Evolutionary conservation across 2,113 vertebrate genomes (phyloP).

Genomic region (Heterocephalus glaber): DNA sequence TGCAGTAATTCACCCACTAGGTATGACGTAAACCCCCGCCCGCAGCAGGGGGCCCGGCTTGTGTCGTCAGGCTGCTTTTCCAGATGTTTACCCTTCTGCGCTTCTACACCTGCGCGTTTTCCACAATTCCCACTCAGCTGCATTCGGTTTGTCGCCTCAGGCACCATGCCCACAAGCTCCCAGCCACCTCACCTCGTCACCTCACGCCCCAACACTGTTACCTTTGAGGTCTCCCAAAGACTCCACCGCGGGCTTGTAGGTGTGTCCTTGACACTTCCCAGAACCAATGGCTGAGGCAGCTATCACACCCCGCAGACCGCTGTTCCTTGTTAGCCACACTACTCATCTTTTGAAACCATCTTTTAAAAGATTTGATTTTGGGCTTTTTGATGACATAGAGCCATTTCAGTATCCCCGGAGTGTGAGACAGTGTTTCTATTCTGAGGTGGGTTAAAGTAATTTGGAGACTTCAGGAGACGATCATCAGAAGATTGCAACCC

Average conservation of each 20-base stretch:
- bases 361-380: background rate
- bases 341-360: background rate
- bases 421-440: background rate
- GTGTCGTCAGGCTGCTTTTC: background rate
- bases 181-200: background rate
- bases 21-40: rapidly evolving
- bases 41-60: background rate
- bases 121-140: background rate
- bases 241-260: background rate
- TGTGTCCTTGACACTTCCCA: background rate
- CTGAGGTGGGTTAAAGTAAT: background rate
- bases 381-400: background rate
- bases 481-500: background rate
- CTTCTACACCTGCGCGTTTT: background rate
- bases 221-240: background rate
- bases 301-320: background rate
- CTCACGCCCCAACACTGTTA: too few species aligned
- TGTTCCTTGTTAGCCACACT: background rate
- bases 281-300: background rate
- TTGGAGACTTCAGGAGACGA: background rate
- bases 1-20: background rate
- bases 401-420: too few species aligned
- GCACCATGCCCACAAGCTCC: background rate
- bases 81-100: rapidly evolving
- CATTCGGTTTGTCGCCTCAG: too few species aligned